Evolutionary conservation across 1,140 invertebrate genomes (phyloP).

Genomic region (Leptinotarsa texana): DNA sequence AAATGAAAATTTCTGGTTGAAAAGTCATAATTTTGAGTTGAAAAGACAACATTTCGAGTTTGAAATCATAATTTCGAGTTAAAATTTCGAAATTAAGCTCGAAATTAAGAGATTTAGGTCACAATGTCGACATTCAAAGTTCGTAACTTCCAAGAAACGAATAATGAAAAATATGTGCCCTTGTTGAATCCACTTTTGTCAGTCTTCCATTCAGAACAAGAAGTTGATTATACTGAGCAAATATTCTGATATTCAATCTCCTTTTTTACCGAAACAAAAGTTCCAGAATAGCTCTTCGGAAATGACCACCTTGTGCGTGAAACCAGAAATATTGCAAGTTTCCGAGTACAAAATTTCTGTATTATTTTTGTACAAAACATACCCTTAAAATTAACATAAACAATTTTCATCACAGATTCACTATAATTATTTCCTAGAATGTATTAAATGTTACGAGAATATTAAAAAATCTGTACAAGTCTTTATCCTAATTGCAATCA

Average conservation of each 20-base stretch:
- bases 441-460: conserved; percentile 40
- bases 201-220: too few relatives aligned
- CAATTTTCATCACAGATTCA: conserved; percentile 41
- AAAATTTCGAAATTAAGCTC: too few relatives aligned
- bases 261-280: too few relatives aligned
- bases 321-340: not conserved
- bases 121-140: not conserved
- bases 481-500: conserved; percentile 32
- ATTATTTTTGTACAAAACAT: conserved; percentile 16
- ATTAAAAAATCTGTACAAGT: conserved; percentile 43
- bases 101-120: too few relatives aligned
- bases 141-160: not conserved
- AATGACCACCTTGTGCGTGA: not conserved
- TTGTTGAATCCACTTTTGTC: too few relatives aligned
- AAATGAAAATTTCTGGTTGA: too few relatives aligned
- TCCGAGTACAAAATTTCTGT: not conserved
- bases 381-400: conserved; percentile 22
- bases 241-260: too few relatives aligned
- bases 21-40: too few relatives aligned
- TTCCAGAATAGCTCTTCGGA: too few relatives aligned
- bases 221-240: too few relatives aligned
- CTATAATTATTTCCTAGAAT: conserved; percentile 39
- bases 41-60: too few relatives aligned
- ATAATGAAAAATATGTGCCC: not conserved
- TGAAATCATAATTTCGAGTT: too few relatives aligned